Evolutionary conservation across 2,113 vertebrate genomes (phyloP), one percentile per base, ranked within the genome.

Genomic region (Empidonax traillii): DNA sequence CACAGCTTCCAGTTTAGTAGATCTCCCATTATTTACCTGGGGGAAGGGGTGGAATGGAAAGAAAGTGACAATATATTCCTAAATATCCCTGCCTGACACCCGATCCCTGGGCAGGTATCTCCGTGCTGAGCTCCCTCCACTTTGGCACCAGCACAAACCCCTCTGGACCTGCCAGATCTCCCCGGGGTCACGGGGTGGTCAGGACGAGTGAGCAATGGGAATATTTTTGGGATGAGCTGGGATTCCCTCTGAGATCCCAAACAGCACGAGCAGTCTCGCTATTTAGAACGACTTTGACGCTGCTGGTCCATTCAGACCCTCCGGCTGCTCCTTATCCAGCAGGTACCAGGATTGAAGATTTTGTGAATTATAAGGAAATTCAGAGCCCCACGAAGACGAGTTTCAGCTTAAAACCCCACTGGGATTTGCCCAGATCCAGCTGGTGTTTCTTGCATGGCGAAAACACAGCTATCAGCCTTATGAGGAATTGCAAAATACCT

Each of bases 111-210:
- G 65, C 43, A 68, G 80, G 73, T 56, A 66, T 72, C 10, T 1
- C 59, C 8, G 1, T 44, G 85, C 94, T 94, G 96, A 87, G n/a
- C 47, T 47, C 16, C 77, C 89, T 89, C 91, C n/a, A 6, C 69
- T 55, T 94, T 97, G 95, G 95, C 93, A 94, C 71, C 33, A 58
- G 82, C 81, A 13, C 63, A 27, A 79, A 35, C 72, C 86, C 68
- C 41, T 68, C 89, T n/a, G 87, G 78, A 90, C 85, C 93, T 88
- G 87, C 62, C 96, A 97, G 94, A 84, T 62, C 85, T 92, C 65
- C 65, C 3, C 1, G 46, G 82, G 90, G 95, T 97, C 97, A 96
- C 27, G 37, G 90, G 52, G 76, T 92, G 96, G 83, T 82, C 96
- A 95, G 83, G 91, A 91, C 16, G 1, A 90, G 75, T 20, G 8